Evolutionary conservation across 2,797 vertebrate species (phyloP).

Genomic region (Chaetodon trifasciatus): DNA sequence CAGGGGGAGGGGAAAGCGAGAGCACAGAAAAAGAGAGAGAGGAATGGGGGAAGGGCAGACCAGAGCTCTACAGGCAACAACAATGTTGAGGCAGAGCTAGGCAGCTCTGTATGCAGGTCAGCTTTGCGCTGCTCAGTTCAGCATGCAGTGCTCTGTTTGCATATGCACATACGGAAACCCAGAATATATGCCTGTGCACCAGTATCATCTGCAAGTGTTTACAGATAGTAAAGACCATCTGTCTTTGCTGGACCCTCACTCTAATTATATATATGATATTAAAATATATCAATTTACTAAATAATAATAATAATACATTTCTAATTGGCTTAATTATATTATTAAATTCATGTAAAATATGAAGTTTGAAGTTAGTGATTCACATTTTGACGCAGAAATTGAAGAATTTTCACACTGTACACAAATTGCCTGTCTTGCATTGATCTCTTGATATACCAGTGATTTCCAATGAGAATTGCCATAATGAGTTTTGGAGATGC

Average conservation of each 20-base stretch:
- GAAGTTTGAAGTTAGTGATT: background rate
- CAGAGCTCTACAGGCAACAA: conserved; percentile 80
- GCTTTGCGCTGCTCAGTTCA: conserved; percentile 67
- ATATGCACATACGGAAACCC: conserved; percentile 44
- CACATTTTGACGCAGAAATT: background rate
- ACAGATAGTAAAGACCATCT: conserved; percentile 4
- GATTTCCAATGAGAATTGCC: background rate
- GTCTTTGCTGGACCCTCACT: background rate
- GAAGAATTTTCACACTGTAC: background rate
- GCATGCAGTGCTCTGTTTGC: conserved; percentile 55
- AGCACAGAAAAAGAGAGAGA: conserved; percentile 76
- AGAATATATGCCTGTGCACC: conserved; percentile 36
- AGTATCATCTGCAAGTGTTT: conserved; percentile 34
- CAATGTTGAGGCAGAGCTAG: conserved; percentile 74
- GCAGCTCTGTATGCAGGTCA: conserved; percentile 76
- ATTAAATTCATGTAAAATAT: background rate
- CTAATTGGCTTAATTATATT: background rate
- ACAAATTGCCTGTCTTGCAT: background rate
- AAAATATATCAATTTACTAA: background rate
- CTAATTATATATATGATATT: background rate
- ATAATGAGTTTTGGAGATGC: background rate
- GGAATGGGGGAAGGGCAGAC: conserved; percentile 77
- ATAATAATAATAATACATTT: background rate
- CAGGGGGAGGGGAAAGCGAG: conserved; percentile 87
- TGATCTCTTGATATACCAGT: background rate